Conservation (phyloP, 2,888 invertebrate species). For the Lasius fuliginosus region DNA sequence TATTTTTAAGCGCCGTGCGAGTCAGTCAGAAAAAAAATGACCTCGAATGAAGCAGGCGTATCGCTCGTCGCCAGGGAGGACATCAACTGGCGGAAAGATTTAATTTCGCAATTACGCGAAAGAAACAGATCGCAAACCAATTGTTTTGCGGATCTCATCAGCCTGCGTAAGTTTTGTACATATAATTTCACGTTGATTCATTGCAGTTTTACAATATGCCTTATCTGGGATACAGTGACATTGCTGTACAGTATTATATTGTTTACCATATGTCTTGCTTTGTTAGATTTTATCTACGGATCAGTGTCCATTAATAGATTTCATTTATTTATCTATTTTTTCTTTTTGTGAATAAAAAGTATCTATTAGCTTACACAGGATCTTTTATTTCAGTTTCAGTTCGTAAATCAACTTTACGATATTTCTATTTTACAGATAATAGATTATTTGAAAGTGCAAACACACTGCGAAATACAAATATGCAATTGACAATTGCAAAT, state of each 20-base stretch:
- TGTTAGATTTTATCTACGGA: background rate
- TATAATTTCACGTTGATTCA: background rate
- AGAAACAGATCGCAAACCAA: conserved; percentile 92
- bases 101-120: conserved; percentile 91
- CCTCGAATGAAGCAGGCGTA: conserved; percentile 76
- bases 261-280: conserved; percentile 2
- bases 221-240: background rate
- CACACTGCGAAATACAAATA: conserved; percentile 93
- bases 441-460: conserved; percentile 94
- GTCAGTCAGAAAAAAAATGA: conserved; percentile 76
- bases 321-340: background rate
- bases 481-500: conserved; percentile 94
- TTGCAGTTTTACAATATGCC: conserved; percentile 66
- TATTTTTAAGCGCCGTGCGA: conserved; percentile 23
- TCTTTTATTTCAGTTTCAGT: background rate
- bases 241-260: background rate
- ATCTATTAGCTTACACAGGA: background rate
- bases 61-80: conserved; percentile 81
- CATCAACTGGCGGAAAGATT: conserved; percentile 90
- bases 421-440: conserved; percentile 90
- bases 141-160: conserved; percentile 93
- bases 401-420: background rate
- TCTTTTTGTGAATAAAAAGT: background rate
- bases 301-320: background rate
- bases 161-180: conserved; percentile 90